These are phyloP conservation scores for Salvelinus fontinalis DNA, from an alignment of 2,113 vertebrate genomes.

Conservation along the genomic window DNA sequence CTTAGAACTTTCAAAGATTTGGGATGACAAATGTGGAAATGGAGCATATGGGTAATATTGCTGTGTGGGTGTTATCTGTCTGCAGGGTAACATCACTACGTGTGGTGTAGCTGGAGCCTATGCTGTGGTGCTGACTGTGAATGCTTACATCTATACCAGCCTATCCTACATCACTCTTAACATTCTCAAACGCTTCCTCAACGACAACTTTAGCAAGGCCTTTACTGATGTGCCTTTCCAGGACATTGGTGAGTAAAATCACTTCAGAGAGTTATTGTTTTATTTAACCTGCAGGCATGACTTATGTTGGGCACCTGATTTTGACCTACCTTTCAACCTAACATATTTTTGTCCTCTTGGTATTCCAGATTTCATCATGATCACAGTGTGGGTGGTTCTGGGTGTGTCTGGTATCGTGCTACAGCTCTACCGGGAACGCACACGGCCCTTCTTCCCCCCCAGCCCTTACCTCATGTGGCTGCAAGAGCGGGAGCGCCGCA, in stretches of 20 bases:
- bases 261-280: neutral
- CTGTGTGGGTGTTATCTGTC: constrained; percentile 14
- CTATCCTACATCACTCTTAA: constrained; percentile 89
- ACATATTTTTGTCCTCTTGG: neutral
- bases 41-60: neutral
- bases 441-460: constrained; percentile 82
- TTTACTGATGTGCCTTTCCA: constrained; percentile 87
- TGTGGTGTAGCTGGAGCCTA: constrained; percentile 86
- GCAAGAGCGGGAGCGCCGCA: constrained; percentile 84
- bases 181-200: constrained; percentile 85
- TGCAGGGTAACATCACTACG: constrained; percentile 86
- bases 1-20: too few species aligned
- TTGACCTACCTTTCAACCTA: neutral
- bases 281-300: neutral
- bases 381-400: constrained; percentile 86
- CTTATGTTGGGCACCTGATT: neutral
- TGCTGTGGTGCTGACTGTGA: constrained; percentile 78
- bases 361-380: constrained; percentile 81
- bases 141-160: constrained; percentile 88
- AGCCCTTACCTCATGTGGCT: constrained; percentile 91
- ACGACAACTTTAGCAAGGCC: constrained; percentile 74
- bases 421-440: constrained; percentile 85
- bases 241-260: constrained; percentile 79
- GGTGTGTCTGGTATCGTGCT: constrained; percentile 77
- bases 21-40: too few species aligned